Conservation (phyloP, 2,797 vertebrate genomes). For the Thalassophryne amazonica region DNA sequence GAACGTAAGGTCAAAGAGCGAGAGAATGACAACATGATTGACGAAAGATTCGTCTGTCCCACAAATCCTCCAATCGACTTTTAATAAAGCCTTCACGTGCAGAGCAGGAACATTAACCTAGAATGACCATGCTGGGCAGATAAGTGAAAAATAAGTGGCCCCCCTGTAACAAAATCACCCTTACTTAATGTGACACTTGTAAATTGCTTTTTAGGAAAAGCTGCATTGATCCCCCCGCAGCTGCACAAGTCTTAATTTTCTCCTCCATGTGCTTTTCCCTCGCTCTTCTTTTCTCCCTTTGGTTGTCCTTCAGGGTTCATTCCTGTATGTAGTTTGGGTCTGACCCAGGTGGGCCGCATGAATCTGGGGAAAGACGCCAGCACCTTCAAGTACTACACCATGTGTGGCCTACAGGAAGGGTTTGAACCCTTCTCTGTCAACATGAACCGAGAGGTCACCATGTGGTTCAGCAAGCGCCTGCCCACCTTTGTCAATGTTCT, state of each 20-base stretch:
- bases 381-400: conserved; percentile 96
- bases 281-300: neutral
- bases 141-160: conserved; percentile 40
- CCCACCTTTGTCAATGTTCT: conserved; percentile 95
- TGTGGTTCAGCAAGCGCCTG: conserved; percentile 99
- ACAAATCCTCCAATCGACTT: conserved; percentile 8
- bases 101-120: conserved; percentile 24
- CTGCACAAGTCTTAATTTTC: conserved; percentile 8
- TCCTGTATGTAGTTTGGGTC: conserved; percentile 90
- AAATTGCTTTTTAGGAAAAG: conserved; percentile 45
- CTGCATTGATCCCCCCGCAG: conserved; percentile 30
- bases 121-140: conserved; percentile 25
- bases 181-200: conserved; percentile 52
- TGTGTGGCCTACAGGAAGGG: conserved; percentile 98
- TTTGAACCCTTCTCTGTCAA: conserved; percentile 97
- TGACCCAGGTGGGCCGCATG: conserved; percentile 96
- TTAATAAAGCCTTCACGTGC: conserved; percentile 26
- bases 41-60: neutral
- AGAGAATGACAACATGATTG: conserved; percentile 8
- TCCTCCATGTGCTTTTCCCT: neutral
- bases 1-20: neutral
- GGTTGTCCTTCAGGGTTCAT: conserved; percentile 86
- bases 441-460: conserved; percentile 96
- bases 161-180: conserved; percentile 29
- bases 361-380: conserved; percentile 96